These are phyloP conservation scores for Chaetodon auriga DNA, from an alignment of 2,113 vertebrate species.

Conservation along the genomic window DNA sequence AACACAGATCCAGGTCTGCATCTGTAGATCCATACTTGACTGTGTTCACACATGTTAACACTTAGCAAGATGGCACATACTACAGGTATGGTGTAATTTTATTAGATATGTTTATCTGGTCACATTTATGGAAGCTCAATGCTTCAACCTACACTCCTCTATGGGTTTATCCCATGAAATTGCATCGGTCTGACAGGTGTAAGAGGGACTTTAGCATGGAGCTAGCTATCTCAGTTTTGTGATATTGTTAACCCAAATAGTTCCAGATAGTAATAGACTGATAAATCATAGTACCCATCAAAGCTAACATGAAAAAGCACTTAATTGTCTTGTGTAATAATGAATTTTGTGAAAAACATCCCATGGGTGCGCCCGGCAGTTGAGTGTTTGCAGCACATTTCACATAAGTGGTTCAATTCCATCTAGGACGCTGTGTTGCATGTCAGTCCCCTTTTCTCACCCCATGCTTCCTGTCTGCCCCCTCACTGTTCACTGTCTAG, in stretches of 20 bases:
- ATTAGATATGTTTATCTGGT: neutral
- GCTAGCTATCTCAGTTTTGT: neutral
- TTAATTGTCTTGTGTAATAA: slow-evolving; percentile 20
- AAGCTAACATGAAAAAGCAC: slow-evolving; percentile 20
- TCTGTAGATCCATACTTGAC: neutral
- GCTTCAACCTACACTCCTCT: neutral
- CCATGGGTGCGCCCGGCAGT: no score
- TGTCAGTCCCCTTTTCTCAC: neutral
- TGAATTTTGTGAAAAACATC: slow-evolving; percentile 16
- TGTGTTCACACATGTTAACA: slow-evolving; percentile 9
- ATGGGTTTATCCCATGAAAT: neutral
- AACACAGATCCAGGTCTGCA: neutral
- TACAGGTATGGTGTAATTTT: neutral
- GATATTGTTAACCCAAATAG: slow-evolving; percentile 17
- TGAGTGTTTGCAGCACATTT: neutral
- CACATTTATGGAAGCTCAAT: neutral
- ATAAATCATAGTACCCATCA: neutral
- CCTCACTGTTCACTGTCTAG: neutral
- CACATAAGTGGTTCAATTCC: neutral
- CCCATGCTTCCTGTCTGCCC: neutral
- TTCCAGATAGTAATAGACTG: neutral
- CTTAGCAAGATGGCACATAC: neutral
- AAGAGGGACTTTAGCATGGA: neutral
- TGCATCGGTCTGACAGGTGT: neutral
- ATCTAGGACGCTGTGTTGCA: neutral